Evolutionary conservation across 1,140 invertebrate genomes (phyloP).

Genomic region (Heterodera carotae): DNA sequence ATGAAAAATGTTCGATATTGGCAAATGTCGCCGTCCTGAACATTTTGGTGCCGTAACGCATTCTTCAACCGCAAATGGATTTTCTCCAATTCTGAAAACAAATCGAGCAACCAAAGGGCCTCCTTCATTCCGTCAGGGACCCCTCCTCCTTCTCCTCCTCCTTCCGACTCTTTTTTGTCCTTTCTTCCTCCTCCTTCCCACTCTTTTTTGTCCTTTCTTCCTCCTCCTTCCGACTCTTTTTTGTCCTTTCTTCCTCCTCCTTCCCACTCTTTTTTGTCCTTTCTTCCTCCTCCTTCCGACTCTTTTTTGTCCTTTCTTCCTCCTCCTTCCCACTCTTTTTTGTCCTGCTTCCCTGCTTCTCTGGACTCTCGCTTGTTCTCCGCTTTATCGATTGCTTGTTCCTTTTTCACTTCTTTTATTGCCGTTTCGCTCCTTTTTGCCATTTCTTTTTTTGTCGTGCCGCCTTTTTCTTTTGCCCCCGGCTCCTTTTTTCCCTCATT

Average conservation of each 20-base stretch:
- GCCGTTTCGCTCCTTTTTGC: no score
- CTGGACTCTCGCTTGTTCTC: not conserved
- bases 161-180: not conserved
- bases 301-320: not conserved
- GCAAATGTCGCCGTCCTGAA: not conserved
- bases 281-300: not conserved
- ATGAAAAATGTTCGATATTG: not conserved
- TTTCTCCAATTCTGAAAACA: not conserved
- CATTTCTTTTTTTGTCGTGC: no score
- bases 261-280: no score
- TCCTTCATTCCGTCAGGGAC: not conserved
- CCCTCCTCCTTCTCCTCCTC: not conserved
- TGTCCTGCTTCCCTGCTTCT: not conserved
- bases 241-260: not conserved
- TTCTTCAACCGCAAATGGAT: not conserved
- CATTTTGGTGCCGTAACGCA: not conserved
- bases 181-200: not conserved
- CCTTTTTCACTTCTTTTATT: not conserved
- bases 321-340: not conserved
- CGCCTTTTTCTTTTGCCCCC: no score
- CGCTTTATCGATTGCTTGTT: not conserved
- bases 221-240: not conserved
- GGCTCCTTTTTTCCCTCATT: not conserved
- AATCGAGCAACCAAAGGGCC: not conserved
- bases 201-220: not conserved